Base-by-base conservation (phyloP, 2,797 vertebrate species). In the Ctenosaura bakeri region DNA sequence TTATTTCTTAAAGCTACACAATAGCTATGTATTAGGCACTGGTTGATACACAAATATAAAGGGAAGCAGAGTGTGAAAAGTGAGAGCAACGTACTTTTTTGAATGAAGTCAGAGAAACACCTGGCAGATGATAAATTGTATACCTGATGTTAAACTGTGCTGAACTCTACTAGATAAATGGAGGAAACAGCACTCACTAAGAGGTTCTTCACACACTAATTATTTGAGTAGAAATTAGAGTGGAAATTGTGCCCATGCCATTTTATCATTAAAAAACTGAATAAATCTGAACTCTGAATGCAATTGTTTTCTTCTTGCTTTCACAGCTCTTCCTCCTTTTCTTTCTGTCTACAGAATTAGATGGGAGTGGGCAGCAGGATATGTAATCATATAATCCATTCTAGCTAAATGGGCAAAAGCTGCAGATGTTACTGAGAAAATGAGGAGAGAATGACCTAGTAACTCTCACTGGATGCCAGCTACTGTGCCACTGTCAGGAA, bases 101-200 rank as follows among this genome's bases (percentile, higher is more conserved):
- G 26, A 62, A 64, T 20, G 32, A 29, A 64, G 32, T 6, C 80
- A 76, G 56, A 59, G 24, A 13, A 88, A 56, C 38, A 83, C 42
- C 29, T 83, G 7, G 2, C 42, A 62, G 66, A 9, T 80, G 62
- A 69, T 52, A 79, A 50, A 80, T 32, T 80, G 12, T 69, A 80
- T 69, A 50, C 76, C 24, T 54, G 24, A 22, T 85, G 26, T 38
- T 62, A 77, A 62, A 20, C 38, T 50, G 29, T 29, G 1, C 22
- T 87, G 56, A 64, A 59, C 54, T 82, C 24, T 73, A 35, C n/a
- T 56, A 88, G 26, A 73, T 50, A 50, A 73, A 85, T n/a, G 66
- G 16, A 85, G 5, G 32, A 85, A 73, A 54, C 16, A 35, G 18
- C 20, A 73, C 8, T 8, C 12, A 52, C 29, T 74, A 56, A 76